These are phyloP conservation scores for Pseudochirops corinnae DNA, from an alignment of 2,797 vertebrate species.

Conservation along the genomic window DNA sequence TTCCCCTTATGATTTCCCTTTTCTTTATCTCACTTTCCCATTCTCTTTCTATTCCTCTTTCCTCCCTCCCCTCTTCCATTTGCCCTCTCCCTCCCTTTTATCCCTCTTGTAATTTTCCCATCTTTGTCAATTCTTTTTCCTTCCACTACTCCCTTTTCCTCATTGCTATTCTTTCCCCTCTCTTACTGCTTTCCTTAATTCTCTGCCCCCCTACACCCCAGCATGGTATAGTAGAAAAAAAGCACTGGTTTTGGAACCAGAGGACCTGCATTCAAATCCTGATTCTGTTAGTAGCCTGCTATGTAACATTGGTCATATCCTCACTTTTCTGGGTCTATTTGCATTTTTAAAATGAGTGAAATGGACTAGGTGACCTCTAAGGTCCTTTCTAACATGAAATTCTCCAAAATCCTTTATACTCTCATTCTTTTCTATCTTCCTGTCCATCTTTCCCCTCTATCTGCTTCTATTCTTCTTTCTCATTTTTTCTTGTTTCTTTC, in stretches of 20 bases:
- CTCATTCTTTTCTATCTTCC: not conserved
- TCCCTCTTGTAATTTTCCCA: not conserved
- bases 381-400: not conserved
- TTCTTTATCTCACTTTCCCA: not conserved
- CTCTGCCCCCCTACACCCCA: not conserved
- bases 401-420: not conserved
- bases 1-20: not conserved
- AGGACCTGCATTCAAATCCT: not conserved
- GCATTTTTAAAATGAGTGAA: not conserved
- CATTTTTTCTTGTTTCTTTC: not conserved
- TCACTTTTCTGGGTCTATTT: not conserved
- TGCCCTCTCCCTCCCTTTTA: not conserved
- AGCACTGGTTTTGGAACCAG: not conserved
- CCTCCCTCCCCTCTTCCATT: not conserved
- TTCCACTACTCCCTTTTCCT: not conserved
- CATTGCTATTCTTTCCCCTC: not conserved
- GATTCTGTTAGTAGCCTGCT: not conserved
- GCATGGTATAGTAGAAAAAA: not conserved
- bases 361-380: not conserved
- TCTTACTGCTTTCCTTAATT: not conserved
- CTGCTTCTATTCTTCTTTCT: not conserved
- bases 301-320: not conserved
- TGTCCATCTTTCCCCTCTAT: not conserved
- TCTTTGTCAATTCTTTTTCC: not conserved
- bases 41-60: not conserved